Conservation (phyloP, 2,797 vertebrate genomes). For the Cyclura pinguis region DNA sequence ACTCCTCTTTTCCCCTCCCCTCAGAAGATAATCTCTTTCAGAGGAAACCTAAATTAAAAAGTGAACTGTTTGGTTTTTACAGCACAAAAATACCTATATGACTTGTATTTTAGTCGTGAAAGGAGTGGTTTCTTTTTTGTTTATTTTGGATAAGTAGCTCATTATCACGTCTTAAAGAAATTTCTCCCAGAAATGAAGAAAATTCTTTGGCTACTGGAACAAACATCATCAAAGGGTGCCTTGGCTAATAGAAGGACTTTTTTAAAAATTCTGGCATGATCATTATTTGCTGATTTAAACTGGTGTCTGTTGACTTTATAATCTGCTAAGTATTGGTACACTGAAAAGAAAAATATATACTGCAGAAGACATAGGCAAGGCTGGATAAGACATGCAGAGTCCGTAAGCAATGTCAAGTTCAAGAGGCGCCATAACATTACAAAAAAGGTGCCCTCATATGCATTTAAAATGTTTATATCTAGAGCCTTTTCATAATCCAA, state of each 20-base stretch:
- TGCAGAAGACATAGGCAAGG: not conserved
- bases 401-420: no score
- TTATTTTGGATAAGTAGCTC: not conserved
- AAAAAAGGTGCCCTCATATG: no score
- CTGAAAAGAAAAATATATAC: not conserved
- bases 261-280: not conserved
- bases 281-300: constrained; percentile 3
- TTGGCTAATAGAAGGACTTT: not conserved
- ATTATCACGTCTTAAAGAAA: not conserved
- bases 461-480: no score
- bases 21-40: not conserved
- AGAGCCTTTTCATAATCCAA: no score
- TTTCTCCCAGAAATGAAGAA: constrained; percentile 6
- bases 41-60: not conserved
- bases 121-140: not conserved
- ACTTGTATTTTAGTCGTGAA: not conserved
- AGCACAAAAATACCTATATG: not conserved
- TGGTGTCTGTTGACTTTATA: not conserved
- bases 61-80: no score
- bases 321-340: not conserved
- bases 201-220: not conserved
- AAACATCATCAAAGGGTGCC: not conserved
- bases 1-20: no score
- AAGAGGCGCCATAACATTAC: no score
- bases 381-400: no score